phyloP scores from a whole-genome alignment of 1,140 invertebrate genomes.

The Apis florea region DNA sequence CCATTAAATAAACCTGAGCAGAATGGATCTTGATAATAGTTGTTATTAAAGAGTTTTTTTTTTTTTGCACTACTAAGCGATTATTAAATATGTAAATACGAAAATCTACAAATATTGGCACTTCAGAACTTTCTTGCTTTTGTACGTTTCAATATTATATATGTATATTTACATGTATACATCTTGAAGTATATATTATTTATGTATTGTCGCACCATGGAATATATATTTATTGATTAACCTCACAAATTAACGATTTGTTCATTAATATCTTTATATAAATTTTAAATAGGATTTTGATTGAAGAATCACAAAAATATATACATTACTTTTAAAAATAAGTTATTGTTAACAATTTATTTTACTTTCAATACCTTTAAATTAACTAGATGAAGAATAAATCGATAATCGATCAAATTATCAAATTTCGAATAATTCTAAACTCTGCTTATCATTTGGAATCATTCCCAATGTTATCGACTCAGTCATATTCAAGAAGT shows the following conservation, averaged over 20 bases:
- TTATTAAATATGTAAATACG: conserved; percentile 20
- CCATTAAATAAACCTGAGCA: background rate
- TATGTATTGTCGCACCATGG: background rate
- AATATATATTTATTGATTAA: background rate
- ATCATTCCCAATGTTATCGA: too few species aligned
- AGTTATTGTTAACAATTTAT: background rate
- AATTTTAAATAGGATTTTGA: background rate
- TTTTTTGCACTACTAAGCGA: background rate
- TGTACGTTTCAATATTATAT: background rate
- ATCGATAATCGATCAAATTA: too few species aligned
- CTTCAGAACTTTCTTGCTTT: background rate
- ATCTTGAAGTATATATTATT: background rate
- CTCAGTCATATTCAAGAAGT: too few species aligned
- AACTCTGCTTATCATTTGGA: too few species aligned
- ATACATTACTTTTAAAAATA: background rate
- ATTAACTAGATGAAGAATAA: too few species aligned
- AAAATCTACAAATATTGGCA: background rate
- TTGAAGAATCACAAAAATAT: too few species aligned
- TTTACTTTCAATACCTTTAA: too few species aligned
- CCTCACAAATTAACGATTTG: too few species aligned
- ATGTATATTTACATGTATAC: too few species aligned
- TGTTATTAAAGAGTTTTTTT: background rate
- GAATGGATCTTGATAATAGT: background rate
- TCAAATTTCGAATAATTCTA: too few species aligned
- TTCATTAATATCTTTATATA: too few species aligned